Conservation (phyloP, 2,797 vertebrate genomes). For the Lemur catta region DNA sequence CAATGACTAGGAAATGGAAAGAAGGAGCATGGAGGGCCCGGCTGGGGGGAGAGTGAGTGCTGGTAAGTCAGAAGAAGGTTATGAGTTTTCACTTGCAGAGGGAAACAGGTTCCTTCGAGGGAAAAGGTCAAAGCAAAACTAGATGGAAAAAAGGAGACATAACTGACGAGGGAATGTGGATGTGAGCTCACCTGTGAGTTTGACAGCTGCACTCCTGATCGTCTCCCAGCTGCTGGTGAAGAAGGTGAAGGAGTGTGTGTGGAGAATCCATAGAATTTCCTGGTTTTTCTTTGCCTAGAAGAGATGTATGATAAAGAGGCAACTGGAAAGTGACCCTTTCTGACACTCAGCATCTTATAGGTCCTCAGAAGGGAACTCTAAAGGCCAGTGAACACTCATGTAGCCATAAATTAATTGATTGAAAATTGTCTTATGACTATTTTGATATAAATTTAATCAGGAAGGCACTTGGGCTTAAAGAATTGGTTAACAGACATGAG, state of each 20-base stretch:
- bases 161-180: accelerated
- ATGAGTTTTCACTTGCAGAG: not conserved
- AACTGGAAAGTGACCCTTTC: not conserved
- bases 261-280: conserved; percentile 75
- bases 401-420: not conserved
- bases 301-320: conserved; percentile 7
- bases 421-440: not conserved
- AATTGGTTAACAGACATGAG: not conserved
- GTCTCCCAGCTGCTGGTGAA: conserved; percentile 72
- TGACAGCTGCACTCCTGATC: conserved; percentile 64
- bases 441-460: not conserved
- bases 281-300: conserved; percentile 73
- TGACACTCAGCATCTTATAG: not conserved
- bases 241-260: conserved; percentile 73
- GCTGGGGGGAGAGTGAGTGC: not conserved
- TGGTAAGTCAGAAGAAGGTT: not conserved
- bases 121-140: not conserved
- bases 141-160: not conserved
- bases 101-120: not conserved
- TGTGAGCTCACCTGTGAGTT: conserved; percentile 66
- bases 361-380: not conserved
- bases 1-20: not conserved
- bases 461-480: not conserved
- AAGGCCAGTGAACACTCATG: not conserved
- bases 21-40: not conserved